Percentiles rank a stretch among this genome's conserved stretches.
These are phyloP conservation scores for Psilopsiagon aurifrons DNA, from an alignment of 2,113 vertebrate species.

Conservation along the genomic window DNA sequence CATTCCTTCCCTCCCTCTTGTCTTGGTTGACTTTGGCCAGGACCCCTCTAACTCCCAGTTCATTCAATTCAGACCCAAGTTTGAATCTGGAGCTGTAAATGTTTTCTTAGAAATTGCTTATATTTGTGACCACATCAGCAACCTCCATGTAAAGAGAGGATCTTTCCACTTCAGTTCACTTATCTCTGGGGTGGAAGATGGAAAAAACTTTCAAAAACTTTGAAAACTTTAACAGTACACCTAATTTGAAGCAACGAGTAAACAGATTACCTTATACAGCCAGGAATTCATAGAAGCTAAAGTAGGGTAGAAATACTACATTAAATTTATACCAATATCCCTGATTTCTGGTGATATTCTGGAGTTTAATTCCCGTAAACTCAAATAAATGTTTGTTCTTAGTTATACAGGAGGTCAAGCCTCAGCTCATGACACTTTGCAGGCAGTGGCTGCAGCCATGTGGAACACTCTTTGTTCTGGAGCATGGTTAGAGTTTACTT, in stretches of 20 bases:
- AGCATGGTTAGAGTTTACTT: neutral
- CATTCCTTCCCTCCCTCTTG: conserved; percentile 15
- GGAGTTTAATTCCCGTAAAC: neutral
- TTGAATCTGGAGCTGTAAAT: neutral
- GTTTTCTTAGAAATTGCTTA: neutral
- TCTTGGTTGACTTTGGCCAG: conserved; percentile 49
- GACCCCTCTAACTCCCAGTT: neutral
- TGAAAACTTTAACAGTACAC: neutral
- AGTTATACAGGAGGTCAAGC: neutral
- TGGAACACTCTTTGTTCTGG: neutral
- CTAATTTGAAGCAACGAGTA: neutral
- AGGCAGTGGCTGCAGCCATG: neutral
- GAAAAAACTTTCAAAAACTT: no score
- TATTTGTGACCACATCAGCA: neutral
- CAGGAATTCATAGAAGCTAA: neutral
- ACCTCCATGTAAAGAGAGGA: neutral
- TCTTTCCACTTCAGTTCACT: neutral
- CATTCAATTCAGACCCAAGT: neutral
- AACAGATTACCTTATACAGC: neutral
- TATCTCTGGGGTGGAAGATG: neutral
- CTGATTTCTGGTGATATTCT: neutral
- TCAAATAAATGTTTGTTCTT: neutral
- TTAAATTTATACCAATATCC: neutral
- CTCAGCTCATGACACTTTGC: neutral
- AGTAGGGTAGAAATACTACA: neutral